Base-by-base conservation (phyloP, 2,113 vertebrate species). In the Nyctereutes procyonoides region DNA sequence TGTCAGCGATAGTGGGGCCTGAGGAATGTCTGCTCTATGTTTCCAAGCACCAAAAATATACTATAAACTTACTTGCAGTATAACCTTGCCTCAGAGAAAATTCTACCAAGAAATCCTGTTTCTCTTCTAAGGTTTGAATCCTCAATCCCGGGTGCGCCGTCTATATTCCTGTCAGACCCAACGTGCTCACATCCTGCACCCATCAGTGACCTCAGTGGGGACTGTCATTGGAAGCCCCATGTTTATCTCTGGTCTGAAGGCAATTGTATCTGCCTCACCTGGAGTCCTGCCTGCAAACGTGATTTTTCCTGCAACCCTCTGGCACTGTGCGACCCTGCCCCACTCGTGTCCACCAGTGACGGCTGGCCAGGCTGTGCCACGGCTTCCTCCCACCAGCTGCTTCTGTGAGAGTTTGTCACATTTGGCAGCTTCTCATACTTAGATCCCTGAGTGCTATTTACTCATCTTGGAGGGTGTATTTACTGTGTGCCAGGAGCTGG, bases 101-200 rank as follows among this genome's bases (percentile, higher is more conserved):
- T 26, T 24, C 12, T 24, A 9, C 35, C 30, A 26, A 8, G 6
- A 84, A n/a, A 16, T 35, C 12, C 8, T 0, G 48, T 55, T 16
- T 79, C 10, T 53, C 48, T 77, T 55, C 32, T 53, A 9, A 6
- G 4, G 20, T 69, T 69, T 69, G 4, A 35, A 5, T 16, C 32
- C 84, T 26, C 13, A 17, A 20, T 22, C 3, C 2, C 1, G 8
- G 1, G 30, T 15, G 51, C 10, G 1, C 9, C 5, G 30, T n/a
- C 77, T 11, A 19, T 8, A 3, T 15, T 28, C 51, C 51, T 10
- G 1, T 12, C 5, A 1, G 19, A n/a, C 7, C 16, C 16, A 2
- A 0, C 0, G 26, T 1, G 51, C 51, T 0, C 48, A 17, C 11
- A 4, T 4, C 1, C 5, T 43, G 22, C 17, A 12, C 51, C 51